These are phyloP conservation scores for Periparus ater DNA, from an alignment of 2,797 vertebrate species.

Conservation along the genomic window DNA sequence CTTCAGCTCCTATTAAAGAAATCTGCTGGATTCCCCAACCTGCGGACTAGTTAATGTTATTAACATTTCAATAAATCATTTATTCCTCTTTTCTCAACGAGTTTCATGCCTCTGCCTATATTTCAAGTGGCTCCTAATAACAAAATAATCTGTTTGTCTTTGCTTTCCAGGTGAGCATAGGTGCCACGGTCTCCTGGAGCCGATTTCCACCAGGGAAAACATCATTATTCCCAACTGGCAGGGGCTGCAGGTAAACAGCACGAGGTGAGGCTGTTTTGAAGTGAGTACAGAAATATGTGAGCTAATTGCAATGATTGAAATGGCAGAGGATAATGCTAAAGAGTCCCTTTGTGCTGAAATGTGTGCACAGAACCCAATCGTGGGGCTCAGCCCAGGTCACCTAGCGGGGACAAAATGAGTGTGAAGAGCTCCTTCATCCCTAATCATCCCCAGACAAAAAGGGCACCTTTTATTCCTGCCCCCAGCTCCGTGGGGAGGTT, in stretches of 20 bases:
- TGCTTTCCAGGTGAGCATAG: neutral
- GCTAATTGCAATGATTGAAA: slow-evolving; percentile 64
- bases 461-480: slow-evolving; percentile 66
- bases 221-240: neutral
- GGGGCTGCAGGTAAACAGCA: slow-evolving; percentile 22
- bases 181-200: neutral
- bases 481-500: slow-evolving; percentile 50
- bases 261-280: slow-evolving; percentile 17
- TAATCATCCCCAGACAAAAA: slow-evolving; percentile 66
- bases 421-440: slow-evolving; percentile 77
- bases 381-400: slow-evolving; percentile 75
- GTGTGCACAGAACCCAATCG: slow-evolving; percentile 75
- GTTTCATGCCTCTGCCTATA: neutral
- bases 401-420: slow-evolving; percentile 75
- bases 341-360: slow-evolving; percentile 66
- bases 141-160: neutral
- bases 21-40: neutral
- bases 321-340: slow-evolving; percentile 71
- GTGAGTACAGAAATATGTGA: slow-evolving; percentile 43
- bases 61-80: neutral
- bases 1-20: neutral
- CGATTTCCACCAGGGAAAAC: neutral
- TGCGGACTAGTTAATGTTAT: neutral
- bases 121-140: neutral
- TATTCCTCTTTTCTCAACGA: neutral